Percentiles rank a stretch among this genome's conserved stretches.
Evolutionary conservation across 2,113 vertebrate species (phyloP).

Genomic region (Chionomys nivalis): DNA sequence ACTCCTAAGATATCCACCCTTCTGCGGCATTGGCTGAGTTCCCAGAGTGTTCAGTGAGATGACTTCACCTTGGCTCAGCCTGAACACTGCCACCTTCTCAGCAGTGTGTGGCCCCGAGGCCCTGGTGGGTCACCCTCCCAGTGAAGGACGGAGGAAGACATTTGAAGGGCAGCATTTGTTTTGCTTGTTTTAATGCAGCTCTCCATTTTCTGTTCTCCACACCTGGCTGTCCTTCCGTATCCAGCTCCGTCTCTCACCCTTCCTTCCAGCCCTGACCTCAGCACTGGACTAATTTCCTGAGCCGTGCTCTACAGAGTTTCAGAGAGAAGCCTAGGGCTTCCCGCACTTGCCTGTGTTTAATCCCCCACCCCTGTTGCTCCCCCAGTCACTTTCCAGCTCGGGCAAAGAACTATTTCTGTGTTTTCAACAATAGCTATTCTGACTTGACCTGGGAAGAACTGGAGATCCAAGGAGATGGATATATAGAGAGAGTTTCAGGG

Average conservation of each 20-base stretch:
- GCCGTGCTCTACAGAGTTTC: background rate
- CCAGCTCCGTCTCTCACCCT: background rate
- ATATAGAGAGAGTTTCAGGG: too few relatives aligned
- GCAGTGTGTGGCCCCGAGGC: background rate
- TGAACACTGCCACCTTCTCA: background rate
- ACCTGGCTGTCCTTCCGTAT: too few relatives aligned
- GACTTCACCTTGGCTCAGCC: background rate
- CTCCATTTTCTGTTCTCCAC: background rate
- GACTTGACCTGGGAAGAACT: background rate
- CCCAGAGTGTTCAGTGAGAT: background rate
- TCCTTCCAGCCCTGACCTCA: fast-evolving
- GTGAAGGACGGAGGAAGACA: background rate
- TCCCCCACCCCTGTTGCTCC: too few relatives aligned
- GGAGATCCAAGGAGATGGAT: background rate
- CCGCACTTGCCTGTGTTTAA: fast-evolving
- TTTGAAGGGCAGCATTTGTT: background rate
- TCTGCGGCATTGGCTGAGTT: background rate
- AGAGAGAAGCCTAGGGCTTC: background rate
- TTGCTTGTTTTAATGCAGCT: too few relatives aligned
- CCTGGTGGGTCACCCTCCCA: background rate
- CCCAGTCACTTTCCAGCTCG: fast-evolving
- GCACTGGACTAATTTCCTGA: background rate
- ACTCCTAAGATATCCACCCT: too few relatives aligned
- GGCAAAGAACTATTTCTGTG: background rate
- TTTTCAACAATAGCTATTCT: background rate